phyloP scores from a whole-genome alignment of 2,797 vertebrate genomes.

The Rhynchotus rufescens region DNA sequence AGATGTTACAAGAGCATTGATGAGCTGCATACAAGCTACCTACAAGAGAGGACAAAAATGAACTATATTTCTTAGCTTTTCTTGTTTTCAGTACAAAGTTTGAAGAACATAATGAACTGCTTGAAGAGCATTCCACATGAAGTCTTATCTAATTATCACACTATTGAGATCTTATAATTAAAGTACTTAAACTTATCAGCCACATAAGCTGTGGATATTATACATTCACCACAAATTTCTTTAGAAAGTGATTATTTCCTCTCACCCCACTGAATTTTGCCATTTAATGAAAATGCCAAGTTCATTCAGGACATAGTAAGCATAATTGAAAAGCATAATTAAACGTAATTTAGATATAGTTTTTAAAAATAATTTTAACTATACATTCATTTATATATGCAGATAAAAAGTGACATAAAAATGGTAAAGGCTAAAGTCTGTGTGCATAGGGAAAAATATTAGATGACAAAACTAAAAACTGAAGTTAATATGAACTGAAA shows the following conservation, averaged over 20 bases:
- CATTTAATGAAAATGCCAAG: background rate
- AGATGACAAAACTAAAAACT: background rate
- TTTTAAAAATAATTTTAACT: background rate
- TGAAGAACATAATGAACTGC: conserved; percentile 25
- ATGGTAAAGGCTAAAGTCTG: background rate
- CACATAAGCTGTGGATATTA: background rate
- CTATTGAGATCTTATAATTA: background rate
- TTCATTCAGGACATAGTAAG: background rate
- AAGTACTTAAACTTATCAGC: background rate
- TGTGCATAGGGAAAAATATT: background rate
- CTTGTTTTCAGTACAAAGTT: conserved; percentile 29
- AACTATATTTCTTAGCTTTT: background rate
- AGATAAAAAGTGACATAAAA: background rate
- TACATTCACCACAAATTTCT: background rate
- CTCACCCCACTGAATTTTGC: background rate
- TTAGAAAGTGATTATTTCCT: background rate
- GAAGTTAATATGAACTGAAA: background rate
- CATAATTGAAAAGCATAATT: background rate
- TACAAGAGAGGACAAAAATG: conserved; percentile 71
- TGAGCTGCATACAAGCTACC: conserved; percentile 99
- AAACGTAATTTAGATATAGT: background rate
- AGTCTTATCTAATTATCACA: background rate
- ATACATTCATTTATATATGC: background rate
- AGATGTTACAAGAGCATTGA: conserved; percentile 97
- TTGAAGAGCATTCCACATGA: background rate